Conservation (phyloP, 2,888 invertebrate genomes). For the Sphinx pinastri region DNA sequence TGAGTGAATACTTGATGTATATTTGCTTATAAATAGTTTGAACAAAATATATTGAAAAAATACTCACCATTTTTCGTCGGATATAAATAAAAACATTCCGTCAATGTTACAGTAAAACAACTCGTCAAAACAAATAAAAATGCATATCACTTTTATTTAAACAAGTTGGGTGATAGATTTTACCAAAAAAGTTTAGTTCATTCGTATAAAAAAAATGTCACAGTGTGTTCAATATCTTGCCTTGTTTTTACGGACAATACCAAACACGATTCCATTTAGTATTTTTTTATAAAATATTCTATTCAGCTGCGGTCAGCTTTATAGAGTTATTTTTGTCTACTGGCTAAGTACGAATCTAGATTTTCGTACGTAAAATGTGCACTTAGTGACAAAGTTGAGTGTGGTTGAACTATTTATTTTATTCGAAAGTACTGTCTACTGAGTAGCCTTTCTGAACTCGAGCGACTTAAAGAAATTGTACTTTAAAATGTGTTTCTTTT, state of each 20-base stretch:
- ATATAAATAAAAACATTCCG: neutral
- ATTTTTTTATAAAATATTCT: constrained; percentile 1
- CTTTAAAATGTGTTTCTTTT: constrained; percentile 12
- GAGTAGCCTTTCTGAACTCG: constrained; percentile 9
- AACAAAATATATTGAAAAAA: neutral
- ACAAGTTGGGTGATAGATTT: neutral
- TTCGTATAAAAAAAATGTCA: neutral
- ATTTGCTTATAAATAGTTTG: too few species aligned
- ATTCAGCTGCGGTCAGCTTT: neutral
- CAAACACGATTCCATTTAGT: constrained; percentile 7
- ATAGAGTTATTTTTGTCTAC: neutral
- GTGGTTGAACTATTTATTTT: constrained; percentile 10
- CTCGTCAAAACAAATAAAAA: constrained; percentile 2
- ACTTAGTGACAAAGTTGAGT: constrained; percentile 1
- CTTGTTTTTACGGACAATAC: constrained; percentile 17
- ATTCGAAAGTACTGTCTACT: constrained; percentile 12
- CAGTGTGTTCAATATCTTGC: neutral
- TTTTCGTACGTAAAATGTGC: constrained; percentile 10
- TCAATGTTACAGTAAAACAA: neutral
- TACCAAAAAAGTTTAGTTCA: neutral
- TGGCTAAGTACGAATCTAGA: constrained; percentile 6
- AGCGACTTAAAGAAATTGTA: constrained; percentile 12
- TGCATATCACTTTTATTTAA: constrained; percentile 15
- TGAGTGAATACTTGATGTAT: too few species aligned
- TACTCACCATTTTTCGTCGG: neutral